These are phyloP conservation scores for Stegophylla sp. DNA, from an alignment of 2,888 invertebrate species.

Conservation along the genomic window DNA sequence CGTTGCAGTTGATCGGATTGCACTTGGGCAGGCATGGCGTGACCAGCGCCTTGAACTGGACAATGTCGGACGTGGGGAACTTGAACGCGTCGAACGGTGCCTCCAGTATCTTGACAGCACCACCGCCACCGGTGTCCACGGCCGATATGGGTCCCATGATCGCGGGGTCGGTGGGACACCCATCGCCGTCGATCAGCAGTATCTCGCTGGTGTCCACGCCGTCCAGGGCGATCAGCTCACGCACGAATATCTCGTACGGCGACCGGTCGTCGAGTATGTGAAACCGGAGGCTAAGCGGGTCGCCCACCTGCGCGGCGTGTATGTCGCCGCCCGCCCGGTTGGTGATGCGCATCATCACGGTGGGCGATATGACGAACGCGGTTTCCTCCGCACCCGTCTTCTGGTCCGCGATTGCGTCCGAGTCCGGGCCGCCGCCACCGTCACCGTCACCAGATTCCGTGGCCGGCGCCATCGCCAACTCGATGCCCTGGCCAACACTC, in stretches of 20 bases:
- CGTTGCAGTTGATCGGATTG: slow-evolving; percentile 64
- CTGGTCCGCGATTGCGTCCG: neutral
- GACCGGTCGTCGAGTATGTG: slow-evolving; percentile 65
- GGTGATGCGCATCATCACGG: slow-evolving; percentile 67
- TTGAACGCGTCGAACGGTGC: slow-evolving; percentile 66
- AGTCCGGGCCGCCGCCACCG: neutral
- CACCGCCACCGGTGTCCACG: slow-evolving; percentile 60
- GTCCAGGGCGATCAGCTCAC: slow-evolving; percentile 67
- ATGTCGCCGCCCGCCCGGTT: slow-evolving; percentile 65
- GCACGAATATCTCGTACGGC: slow-evolving; percentile 67
- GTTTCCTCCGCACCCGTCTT: slow-evolving; percentile 63
- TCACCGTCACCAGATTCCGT: slow-evolving; percentile 62
- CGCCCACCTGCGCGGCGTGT: slow-evolving; percentile 66
- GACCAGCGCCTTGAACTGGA: slow-evolving; percentile 65
- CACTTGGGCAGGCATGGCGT: slow-evolving; percentile 65
- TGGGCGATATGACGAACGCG: slow-evolving; percentile 66
- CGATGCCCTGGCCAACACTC: slow-evolving; percentile 65
- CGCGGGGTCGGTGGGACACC: slow-evolving; percentile 66
- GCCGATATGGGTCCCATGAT: slow-evolving; percentile 65
- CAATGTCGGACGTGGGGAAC: slow-evolving; percentile 65
- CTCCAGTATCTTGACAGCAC: slow-evolving; percentile 62
- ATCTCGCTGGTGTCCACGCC: slow-evolving; percentile 66
- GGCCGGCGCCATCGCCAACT: slow-evolving; percentile 64
- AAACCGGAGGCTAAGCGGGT: slow-evolving; percentile 66
- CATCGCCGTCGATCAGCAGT: slow-evolving; percentile 66